phyloP scores from a whole-genome alignment of 2,888 invertebrate species.

The Silvanus unidentatus region DNA sequence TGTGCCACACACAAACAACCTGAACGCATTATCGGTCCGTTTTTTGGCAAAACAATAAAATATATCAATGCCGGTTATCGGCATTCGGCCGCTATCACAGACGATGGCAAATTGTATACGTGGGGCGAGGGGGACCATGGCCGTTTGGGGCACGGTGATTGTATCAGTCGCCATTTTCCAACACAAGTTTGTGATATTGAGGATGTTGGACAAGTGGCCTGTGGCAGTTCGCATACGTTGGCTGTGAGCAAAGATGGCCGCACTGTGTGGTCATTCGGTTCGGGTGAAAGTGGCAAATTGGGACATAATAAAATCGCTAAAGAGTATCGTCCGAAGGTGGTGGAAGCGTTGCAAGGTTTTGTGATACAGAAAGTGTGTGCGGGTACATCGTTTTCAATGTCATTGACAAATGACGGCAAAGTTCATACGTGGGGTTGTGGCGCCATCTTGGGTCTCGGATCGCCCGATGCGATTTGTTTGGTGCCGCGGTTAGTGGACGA shows the following conservation, averaged over 20 bases:
- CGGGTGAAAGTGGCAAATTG: conserved; percentile 53
- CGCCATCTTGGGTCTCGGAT: conserved; percentile 54
- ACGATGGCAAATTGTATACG: conserved; percentile 52
- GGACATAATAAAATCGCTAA: conserved; percentile 44
- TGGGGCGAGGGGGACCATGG: conserved; percentile 57
- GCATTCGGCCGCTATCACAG: conserved; percentile 54
- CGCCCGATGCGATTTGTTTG: conserved; percentile 52
- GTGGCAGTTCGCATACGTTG: conserved; percentile 53
- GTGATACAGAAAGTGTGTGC: conserved; percentile 53
- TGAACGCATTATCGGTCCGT: conserved; percentile 49
- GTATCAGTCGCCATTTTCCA: conserved; percentile 52
- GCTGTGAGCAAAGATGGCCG: conserved; percentile 51
- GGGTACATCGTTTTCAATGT: conserved; percentile 52
- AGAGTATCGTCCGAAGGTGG: conserved; percentile 53
- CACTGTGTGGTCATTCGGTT: conserved; percentile 55
- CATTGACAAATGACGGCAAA: conserved; percentile 50
- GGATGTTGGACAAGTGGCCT: conserved; percentile 54
- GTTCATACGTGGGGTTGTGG: conserved; percentile 61
- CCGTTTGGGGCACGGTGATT: conserved; percentile 57
- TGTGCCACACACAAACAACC: conserved; percentile 51
- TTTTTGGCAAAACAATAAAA: conserved; percentile 47
- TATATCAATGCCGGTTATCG: conserved; percentile 53
- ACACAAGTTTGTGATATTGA: conserved; percentile 53
- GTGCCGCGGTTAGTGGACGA: conserved; percentile 53
- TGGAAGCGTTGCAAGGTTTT: conserved; percentile 54